Evolutionary conservation across 92 coral and sea anemone species (phyloP), one percentile per base, ranked within the genome.

Genomic region (Parazoanthus swiftii): DNA sequence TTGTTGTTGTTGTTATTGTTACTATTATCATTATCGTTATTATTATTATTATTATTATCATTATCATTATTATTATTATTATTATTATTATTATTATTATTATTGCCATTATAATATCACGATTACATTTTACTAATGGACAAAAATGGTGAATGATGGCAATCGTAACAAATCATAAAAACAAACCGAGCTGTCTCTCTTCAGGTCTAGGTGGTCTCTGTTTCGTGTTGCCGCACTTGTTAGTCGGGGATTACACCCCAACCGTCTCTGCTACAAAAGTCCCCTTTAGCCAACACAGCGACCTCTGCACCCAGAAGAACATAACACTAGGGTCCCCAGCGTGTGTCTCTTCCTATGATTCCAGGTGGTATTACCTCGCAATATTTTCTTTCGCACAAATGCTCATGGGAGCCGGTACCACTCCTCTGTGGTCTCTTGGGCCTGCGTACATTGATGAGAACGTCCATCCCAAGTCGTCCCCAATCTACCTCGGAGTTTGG

Each of bases 381-480:
- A 86, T 95, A 29, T 93, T 95, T 71, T 88, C 89, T 35, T 15
- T 93, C 67, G 93, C 94, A 2, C 98, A 93, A 88, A 66, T 93
- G 82, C 85, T 93, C 51, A 92, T 93, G 82, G 98, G 98, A 37
- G 95, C 90, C 2, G 98, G 98, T 4, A 88, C 98, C 16, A 91
- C 96, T 33, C 93, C 98, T 20, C 91, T 96, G 75, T 94, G 79
- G 88, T 88, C 91, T 36, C 92, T 96, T 38, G 98, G 95, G 66
- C 95, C 97, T 11, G 95, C 98, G 58, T 96, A 90, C 46, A 87
- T 96, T 50, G 98, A 96, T 77, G 98, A 96, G 82, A 96, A 96
- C 70, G 96, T 96, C 6, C 93, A 89, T 81, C 98, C 98, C 13
- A 94, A 96, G 90, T 93, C 95, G 81, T 89, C 94, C 18, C 95